A percentile compares a stretch with the other conserved stretches of the same genome.
Conservation (phyloP, 2,888 invertebrate genomes). For the Pollenia griseotomentosa region DNA sequence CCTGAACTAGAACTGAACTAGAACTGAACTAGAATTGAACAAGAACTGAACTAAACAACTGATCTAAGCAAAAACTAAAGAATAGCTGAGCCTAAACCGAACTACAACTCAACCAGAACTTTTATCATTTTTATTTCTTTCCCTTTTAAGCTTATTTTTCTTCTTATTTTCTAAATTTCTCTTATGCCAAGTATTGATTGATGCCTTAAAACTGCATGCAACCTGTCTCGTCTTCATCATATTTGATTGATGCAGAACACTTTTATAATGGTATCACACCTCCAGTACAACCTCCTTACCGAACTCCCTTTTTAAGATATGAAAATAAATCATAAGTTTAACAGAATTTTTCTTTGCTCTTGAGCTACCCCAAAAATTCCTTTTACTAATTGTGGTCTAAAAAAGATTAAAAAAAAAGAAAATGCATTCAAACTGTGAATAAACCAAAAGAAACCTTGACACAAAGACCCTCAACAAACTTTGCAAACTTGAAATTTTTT, state of each 20-base stretch:
- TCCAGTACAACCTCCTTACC: not conserved
- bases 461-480: slow-evolving; percentile 51
- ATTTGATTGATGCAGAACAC: slow-evolving; percentile 17
- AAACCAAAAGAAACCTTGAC: slow-evolving; percentile 57
- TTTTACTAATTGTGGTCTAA: slow-evolving; percentile 45
- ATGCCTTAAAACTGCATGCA: not conserved
- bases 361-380: not conserved
- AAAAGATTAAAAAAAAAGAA: slow-evolving; percentile 2
- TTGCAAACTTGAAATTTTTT: slow-evolving; percentile 39
- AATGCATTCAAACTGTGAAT: not conserved
- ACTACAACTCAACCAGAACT: too few relatives aligned
- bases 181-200: slow-evolving; percentile 23
- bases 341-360: not conserved
- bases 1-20: too few relatives aligned
- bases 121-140: not conserved
- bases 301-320: not conserved
- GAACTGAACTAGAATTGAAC: too few relatives aligned
- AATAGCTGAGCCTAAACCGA: not conserved
- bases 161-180: not conserved
- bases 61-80: not conserved
- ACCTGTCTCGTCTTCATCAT: not conserved
- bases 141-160: too few relatives aligned
- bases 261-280: not conserved
- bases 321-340: not conserved
- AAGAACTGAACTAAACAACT: too few relatives aligned